Conservation (phyloP, 2,888 invertebrate species). For the Amorpha juglandis region DNA sequence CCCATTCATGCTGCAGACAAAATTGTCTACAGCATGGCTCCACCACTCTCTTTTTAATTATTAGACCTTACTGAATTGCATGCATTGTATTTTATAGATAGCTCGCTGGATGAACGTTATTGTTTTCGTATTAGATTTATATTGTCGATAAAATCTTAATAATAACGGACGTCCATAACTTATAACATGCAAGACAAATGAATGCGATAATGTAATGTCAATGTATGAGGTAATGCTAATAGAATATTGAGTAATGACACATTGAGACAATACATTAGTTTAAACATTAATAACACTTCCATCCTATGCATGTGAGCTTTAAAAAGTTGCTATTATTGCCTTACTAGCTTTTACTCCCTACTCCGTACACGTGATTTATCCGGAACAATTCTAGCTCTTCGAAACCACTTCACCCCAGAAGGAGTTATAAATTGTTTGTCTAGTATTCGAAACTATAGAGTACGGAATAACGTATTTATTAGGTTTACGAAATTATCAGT, state of each 20-base stretch:
- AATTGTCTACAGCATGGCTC: too few relatives aligned
- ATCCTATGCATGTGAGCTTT: conserved; percentile 5
- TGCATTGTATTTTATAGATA: background rate
- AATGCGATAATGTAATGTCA: conserved; percentile 24
- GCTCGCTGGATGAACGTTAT: background rate
- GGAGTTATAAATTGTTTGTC: too few relatives aligned
- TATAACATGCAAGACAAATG: conserved; percentile 26
- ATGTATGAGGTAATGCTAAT: conserved; percentile 28
- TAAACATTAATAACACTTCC: conserved; percentile 6
- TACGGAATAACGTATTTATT: too few relatives aligned
- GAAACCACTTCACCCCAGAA: too few relatives aligned
- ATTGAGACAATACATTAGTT: conserved; percentile 22
- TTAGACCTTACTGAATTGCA: too few relatives aligned
- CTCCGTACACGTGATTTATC: too few relatives aligned
- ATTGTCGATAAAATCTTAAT: conserved; percentile 6
- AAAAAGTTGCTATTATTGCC: background rate
- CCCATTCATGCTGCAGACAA: too few relatives aligned
- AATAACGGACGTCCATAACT: conserved; percentile 8
- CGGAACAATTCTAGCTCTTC: too few relatives aligned
- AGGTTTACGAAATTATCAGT: too few relatives aligned
- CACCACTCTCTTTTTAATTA: too few relatives aligned
- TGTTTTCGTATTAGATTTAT: background rate
- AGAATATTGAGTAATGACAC: conserved; percentile 26
- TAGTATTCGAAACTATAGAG: too few relatives aligned
- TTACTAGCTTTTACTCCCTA: too few relatives aligned